Conservation (phyloP, 2,113 vertebrate genomes). For the Procavia capensis region DNA sequence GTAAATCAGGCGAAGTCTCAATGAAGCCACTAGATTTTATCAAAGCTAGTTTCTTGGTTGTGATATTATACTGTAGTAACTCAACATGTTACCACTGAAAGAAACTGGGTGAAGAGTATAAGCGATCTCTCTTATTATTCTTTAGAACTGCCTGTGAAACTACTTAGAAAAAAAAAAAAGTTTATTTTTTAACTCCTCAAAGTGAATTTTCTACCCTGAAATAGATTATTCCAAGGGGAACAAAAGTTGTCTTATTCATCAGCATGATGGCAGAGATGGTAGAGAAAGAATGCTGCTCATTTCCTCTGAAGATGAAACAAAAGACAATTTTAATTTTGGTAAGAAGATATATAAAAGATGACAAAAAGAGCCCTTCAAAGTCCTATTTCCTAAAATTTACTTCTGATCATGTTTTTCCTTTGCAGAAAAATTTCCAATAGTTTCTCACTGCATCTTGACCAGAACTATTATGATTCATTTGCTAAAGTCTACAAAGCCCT, state of each 20-base stretch:
- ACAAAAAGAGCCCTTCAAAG: neutral
- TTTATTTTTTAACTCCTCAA: neutral
- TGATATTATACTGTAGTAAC: neutral
- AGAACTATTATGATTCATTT: neutral
- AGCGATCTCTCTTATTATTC: neutral
- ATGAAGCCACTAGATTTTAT: neutral
- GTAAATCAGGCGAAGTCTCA: neutral
- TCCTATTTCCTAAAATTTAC: neutral
- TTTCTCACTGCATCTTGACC: neutral
- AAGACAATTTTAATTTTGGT: conserved; percentile 19
- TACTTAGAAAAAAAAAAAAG: no score
- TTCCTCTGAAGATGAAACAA: conserved; percentile 5
- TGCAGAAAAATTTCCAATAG: neutral
- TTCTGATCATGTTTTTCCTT: neutral
- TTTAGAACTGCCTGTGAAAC: neutral
- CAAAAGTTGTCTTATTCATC: neutral
- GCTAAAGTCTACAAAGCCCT: neutral
- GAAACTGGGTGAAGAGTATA: neutral
- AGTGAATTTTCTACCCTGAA: neutral
- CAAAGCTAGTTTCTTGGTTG: neutral
- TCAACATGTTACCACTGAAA: neutral
- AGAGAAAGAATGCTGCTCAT: neutral
- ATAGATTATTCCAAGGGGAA: neutral
- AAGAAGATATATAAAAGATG: neutral
- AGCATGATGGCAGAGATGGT: neutral